These are phyloP conservation scores for Xyrauchen texanus DNA, from an alignment of 2,113 vertebrate genomes.

Conservation along the genomic window DNA sequence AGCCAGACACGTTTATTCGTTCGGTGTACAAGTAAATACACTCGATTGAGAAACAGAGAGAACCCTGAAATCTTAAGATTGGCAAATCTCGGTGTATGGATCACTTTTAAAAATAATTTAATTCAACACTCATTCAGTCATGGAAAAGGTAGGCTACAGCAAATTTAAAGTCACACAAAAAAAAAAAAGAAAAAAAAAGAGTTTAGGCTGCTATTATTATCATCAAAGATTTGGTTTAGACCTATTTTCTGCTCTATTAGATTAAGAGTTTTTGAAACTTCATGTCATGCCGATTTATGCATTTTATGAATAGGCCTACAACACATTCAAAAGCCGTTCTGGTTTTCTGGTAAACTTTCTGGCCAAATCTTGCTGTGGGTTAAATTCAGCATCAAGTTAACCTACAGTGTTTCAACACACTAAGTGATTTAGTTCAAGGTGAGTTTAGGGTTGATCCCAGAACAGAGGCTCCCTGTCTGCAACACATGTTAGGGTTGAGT, in stretches of 20 bases:
- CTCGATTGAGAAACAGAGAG: neutral
- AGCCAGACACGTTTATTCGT: slow-evolving; percentile 56
- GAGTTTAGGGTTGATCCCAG: neutral
- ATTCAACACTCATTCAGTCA: neutral
- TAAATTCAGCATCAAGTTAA: neutral
- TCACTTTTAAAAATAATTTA: neutral
- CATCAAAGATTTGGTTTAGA: too few species aligned
- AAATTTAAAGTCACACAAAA: neutral
- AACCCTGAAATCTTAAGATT: slow-evolving; percentile 3
- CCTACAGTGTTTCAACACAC: neutral
- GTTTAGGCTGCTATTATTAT: neutral
- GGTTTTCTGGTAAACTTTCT: too few species aligned
- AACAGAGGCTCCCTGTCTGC: neutral
- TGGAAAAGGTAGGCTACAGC: neutral
- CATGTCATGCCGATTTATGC: neutral
- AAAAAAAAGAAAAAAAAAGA: neutral
- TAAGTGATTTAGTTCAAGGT: slow-evolving; percentile 18
- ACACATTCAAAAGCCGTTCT: neutral
- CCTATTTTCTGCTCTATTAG: neutral
- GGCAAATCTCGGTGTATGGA: neutral
- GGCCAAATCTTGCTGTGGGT: too few species aligned
- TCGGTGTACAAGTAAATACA: slow-evolving; percentile 2
- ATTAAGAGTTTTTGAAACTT: neutral
- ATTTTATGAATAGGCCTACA: too few species aligned
- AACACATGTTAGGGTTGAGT: slow-evolving; percentile 51